phyloP scores from a whole-genome alignment of 2,797 vertebrate species.

The Coilia nasus region DNA sequence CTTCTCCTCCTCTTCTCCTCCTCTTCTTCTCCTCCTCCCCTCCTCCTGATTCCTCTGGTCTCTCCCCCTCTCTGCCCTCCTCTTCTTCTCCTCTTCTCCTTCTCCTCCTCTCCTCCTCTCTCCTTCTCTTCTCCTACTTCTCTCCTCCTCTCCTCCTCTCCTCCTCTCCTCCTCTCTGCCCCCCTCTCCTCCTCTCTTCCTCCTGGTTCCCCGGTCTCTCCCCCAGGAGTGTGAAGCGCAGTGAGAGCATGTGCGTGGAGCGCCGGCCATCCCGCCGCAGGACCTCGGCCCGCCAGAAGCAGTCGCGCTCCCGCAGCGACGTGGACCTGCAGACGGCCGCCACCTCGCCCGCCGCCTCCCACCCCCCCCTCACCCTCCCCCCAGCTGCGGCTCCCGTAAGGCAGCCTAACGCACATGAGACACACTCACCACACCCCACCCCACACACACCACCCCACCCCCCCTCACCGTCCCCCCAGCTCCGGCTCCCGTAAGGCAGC shows the following conservation, averaged over 20 bases:
- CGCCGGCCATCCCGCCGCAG: slow-evolving; percentile 84
- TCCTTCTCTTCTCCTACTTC: background rate
- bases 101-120: too few species aligned
- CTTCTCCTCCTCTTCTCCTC: background rate
- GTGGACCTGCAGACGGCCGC: slow-evolving; percentile 87
- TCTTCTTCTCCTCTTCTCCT: background rate
- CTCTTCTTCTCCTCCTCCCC: background rate
- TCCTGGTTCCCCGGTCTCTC: background rate
- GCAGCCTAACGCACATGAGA: slow-evolving; percentile 54
- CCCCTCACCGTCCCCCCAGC: slow-evolving; percentile 66
- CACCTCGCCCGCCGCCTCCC: slow-evolving; percentile 56
- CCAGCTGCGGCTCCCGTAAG: slow-evolving; percentile 73
- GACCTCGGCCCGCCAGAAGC: slow-evolving; percentile 83
- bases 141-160: background rate
- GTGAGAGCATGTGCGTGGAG: slow-evolving; percentile 89
- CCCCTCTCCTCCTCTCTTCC: slow-evolving; percentile 34
- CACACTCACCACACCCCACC: slow-evolving; percentile 35
- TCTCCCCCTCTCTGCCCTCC: slow-evolving; percentile 24
- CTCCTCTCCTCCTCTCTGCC: background rate
- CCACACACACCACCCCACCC: slow-evolving; percentile 63
- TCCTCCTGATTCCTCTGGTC: background rate
- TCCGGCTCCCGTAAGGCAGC: slow-evolving; percentile 74
- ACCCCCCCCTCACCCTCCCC: slow-evolving; percentile 68
- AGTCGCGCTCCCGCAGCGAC: slow-evolving; percentile 90
- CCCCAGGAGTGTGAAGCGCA: slow-evolving; percentile 81